A percentile compares a stretch with the other conserved stretches of the same genome.
Conservation (phyloP, 2,797 vertebrate species). For the Lepilemur septentrionalis region DNA sequence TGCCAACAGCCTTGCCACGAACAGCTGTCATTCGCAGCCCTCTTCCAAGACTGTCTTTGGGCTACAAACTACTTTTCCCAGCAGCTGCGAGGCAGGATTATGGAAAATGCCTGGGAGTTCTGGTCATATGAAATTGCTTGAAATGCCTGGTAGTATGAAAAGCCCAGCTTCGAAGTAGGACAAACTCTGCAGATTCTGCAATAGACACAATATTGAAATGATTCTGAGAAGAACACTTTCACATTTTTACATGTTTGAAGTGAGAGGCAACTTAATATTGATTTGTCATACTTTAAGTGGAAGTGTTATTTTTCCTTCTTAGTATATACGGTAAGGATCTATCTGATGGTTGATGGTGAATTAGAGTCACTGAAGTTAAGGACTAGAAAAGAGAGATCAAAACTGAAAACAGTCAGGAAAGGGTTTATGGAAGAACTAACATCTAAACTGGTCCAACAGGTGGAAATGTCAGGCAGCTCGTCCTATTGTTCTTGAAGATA, state of each 20-base stretch:
- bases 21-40: background rate
- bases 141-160: background rate
- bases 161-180: background rate
- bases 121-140: background rate
- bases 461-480: background rate
- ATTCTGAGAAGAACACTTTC: background rate
- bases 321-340: background rate
- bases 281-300: background rate
- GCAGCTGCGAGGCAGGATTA: background rate
- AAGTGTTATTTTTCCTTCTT: background rate
- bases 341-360: background rate
- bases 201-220: background rate
- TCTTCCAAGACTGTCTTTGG: constrained; percentile 16
- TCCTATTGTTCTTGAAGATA: background rate
- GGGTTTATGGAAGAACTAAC: background rate
- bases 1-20: background rate
- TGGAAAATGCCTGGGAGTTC: background rate
- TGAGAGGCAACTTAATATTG: background rate
- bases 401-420: background rate
- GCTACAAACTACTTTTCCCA: background rate
- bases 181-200: background rate
- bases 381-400: background rate
- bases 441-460: background rate
- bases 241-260: background rate
- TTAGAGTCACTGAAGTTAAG: background rate